Evolutionary conservation across 2,888 invertebrate species (phyloP), one percentile per base, ranked within the genome.

Genomic region (Hemicrepidius hirtus): DNA sequence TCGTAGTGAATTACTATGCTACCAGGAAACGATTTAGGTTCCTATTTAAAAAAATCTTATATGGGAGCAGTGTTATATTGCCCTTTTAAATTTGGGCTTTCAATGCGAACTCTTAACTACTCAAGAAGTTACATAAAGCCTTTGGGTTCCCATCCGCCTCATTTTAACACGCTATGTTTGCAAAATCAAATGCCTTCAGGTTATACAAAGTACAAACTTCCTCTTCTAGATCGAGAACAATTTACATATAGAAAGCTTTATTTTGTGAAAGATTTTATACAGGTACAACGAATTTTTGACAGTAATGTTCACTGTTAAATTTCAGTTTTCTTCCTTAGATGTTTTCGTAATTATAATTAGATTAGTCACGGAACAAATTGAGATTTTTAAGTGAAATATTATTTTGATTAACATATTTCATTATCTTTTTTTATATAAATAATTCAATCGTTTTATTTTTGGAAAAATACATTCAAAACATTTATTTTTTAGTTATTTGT

Each of bases 1-100:
- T 49, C 62, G 18, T 46, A 21, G 67, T 59, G 71, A 62, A 63
- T 63, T 69, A 60, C 64, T 62, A 55, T 55, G 72, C 72, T 68
- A 72, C 72, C 40, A 63, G 69, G 69, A 69, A 69, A 32, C 32
- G 32, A 32, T 32, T 32, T 32, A 32, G 7, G 32, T 5, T 5
- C 32, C 32, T 9, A 32, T 32, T 32, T 32, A 9, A 32, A n/a
- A n/a, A n/a, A 32, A 24, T 9, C 32, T 9, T 9, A 9, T 9
- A 46, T 16, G 10, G 46, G 10, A n/a, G 40, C 13, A 2, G 13
- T 3, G 13, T 13, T 40, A 40, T 13, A n/a, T 13, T 13, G 46
- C 46, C 18, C 46, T 46, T 46, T 46, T 13, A 46, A 46, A 46
- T 10, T 10, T 10, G 46, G 20, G 18, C 46, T 9, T 18, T 16